Evolutionary conservation across 2,888 invertebrate species (phyloP).

Genomic region (Oscheius sp.): DNA sequence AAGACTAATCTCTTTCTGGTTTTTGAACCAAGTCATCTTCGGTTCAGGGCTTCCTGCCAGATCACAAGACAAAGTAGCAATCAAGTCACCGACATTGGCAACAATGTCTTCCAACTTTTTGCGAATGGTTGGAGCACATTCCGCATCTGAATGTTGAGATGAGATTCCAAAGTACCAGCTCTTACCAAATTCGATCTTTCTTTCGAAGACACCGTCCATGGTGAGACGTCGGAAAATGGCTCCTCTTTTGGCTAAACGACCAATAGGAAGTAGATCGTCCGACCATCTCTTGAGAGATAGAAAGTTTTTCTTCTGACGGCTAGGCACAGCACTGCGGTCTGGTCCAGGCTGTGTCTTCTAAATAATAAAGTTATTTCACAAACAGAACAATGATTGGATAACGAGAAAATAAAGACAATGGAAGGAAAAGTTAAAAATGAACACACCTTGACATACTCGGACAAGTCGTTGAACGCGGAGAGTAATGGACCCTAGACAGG

Average conservation of each 20-base stretch:
- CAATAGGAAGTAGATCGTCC: constrained; percentile 74
- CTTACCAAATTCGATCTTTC: constrained; percentile 75
- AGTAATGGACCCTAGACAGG: constrained; percentile 72
- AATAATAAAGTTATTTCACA: constrained; percentile 22
- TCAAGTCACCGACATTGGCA: constrained; percentile 67
- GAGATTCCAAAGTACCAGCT: not conserved
- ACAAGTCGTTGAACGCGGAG: constrained; percentile 71
- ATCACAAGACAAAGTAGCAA: constrained; percentile 73
- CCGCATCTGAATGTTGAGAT: constrained; percentile 23
- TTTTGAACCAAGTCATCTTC: constrained; percentile 67
- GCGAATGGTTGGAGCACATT: constrained; percentile 72
- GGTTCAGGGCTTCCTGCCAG: constrained; percentile 73
- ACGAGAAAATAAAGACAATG: not conserved
- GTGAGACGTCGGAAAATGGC: constrained; percentile 75
- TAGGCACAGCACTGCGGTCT: constrained; percentile 62
- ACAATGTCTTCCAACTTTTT: constrained; percentile 74
- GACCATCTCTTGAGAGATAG: constrained; percentile 66
- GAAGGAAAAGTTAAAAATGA: constrained; percentile 43
- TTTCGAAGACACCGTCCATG: constrained; percentile 74
- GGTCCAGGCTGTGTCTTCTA: constrained; percentile 57
- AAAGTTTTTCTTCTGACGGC: constrained; percentile 64
- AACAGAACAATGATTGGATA: not conserved
- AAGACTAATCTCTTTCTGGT: constrained; percentile 71
- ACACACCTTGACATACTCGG: constrained; percentile 73
- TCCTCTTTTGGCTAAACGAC: constrained; percentile 74